Percentiles rank a stretch among this genome's conserved stretches.
Conservation (phyloP, 2,113 vertebrate genomes). For the Brachyhypopomus occidentalis region DNA sequence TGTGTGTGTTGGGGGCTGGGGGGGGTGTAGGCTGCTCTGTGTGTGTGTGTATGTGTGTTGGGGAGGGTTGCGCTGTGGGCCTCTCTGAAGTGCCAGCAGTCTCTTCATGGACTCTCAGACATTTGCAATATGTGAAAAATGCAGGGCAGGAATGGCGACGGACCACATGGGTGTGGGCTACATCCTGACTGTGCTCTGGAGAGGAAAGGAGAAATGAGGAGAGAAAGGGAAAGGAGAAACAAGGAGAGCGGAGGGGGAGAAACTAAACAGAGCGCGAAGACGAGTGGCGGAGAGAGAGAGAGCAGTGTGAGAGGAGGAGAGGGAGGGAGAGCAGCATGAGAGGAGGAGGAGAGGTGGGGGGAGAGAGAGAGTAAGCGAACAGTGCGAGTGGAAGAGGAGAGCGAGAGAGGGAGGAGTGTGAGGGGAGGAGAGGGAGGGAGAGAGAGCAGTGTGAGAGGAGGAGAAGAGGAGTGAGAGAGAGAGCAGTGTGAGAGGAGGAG, state of each 20-base stretch:
- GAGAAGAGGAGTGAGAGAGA: no score
- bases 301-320: background rate
- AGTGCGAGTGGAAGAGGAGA: no score
- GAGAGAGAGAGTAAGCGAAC: no score
- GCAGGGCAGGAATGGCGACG: conserved; percentile 60
- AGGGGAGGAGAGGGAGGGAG: no score
- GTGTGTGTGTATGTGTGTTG: no score
- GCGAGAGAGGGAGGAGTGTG: no score
- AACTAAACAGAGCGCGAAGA: conserved; percentile 23
- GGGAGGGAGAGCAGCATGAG: background rate
- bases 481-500: no score
- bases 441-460: no score
- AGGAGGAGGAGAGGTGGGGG: background rate
- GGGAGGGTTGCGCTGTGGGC: no score
- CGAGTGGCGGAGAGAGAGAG: background rate
- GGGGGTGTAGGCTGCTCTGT: conserved; percentile 1
- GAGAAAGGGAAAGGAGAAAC: conserved; percentile 7
- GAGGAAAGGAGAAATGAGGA: conserved; percentile 32
- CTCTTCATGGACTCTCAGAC: conserved; percentile 59
- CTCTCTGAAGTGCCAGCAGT: conserved; percentile 53
- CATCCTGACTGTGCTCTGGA: conserved; percentile 67
- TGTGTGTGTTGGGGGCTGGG: no score
- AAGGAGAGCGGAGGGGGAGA: background rate
- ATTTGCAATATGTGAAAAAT: conserved; percentile 70
- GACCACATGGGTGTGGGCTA: conserved; percentile 70